phyloP scores from a whole-genome alignment of 2,888 invertebrate species.

The Acleris laterana region DNA sequence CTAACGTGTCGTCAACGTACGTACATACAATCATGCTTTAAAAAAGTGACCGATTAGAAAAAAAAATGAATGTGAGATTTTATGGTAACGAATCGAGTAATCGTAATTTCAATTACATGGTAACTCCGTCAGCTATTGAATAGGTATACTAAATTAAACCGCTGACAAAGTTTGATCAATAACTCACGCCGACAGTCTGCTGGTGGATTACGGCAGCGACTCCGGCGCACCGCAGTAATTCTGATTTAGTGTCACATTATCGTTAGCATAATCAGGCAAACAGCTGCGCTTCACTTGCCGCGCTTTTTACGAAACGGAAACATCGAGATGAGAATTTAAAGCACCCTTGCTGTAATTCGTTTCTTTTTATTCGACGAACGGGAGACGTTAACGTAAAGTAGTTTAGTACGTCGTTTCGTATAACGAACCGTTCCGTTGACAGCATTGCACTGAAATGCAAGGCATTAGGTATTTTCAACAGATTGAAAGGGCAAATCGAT shows the following conservation, averaged over 20 bases:
- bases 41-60: too few relatives aligned
- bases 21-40: too few relatives aligned
- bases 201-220: conserved; percentile 39
- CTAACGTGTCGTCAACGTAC: too few relatives aligned
- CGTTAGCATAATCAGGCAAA: conserved; percentile 64
- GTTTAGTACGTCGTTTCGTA: neutral
- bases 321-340: conserved; percentile 54
- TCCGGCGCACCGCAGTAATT: conserved; percentile 45
- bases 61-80: too few relatives aligned
- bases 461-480: neutral
- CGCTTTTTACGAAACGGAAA: conserved; percentile 45
- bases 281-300: conserved; percentile 50
- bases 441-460: conserved; percentile 2
- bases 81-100: too few relatives aligned
- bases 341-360: conserved; percentile 48
- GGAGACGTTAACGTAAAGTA: conserved; percentile 12
- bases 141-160: conserved; percentile 12
- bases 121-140: neutral
- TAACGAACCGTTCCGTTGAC: neutral
- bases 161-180: conserved; percentile 34
- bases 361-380: conserved; percentile 49
- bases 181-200: conserved; percentile 35
- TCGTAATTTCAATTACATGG: too few relatives aligned
- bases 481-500: neutral
- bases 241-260: conserved; percentile 58